A percentile compares a stretch with the other conserved stretches of the same genome.
Conservation (phyloP, 1,140 invertebrate genomes). For the Ostrea edulis region DNA sequence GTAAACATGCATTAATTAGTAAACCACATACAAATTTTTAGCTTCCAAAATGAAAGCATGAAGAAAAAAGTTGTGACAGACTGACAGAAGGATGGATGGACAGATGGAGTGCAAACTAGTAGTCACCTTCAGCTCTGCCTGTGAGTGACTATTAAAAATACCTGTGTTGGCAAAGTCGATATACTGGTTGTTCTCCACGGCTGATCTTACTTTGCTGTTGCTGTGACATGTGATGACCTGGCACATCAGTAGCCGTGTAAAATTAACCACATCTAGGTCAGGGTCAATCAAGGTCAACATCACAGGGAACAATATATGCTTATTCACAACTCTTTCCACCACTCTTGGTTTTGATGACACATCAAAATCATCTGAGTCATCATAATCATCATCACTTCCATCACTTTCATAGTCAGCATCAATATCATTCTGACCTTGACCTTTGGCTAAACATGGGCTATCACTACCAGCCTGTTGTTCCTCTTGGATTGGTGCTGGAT, state of each 20-base stretch:
- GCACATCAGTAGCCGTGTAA: conserved; percentile 57
- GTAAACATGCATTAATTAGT: too few relatives aligned
- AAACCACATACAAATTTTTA: too few relatives aligned
- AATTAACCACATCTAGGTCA: conserved; percentile 41
- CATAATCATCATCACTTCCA: conserved; percentile 45
- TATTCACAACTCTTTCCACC: not conserved
- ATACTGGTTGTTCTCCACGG: conserved; percentile 41
- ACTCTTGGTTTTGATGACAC: conserved; percentile 24
- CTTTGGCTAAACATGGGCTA: not conserved
- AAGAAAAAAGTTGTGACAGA: too few relatives aligned
- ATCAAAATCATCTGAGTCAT: conserved; percentile 32
- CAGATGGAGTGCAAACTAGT: not conserved
- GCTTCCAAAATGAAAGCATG: too few relatives aligned
- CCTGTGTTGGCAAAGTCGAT: conserved; percentile 46
- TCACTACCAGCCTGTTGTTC: not conserved
- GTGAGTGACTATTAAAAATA: not conserved
- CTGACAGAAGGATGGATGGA: too few relatives aligned
- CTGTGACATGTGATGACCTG: conserved; percentile 53
- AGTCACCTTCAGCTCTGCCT: not conserved
- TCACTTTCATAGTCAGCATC: conserved; percentile 43
- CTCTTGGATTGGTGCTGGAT: not conserved
- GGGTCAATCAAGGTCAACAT: conserved; percentile 49
- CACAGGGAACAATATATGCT: conserved; percentile 49
- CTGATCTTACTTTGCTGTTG: conserved; percentile 58
- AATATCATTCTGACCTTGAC: conserved; percentile 29